A percentile compares a stretch with the other conserved stretches of the same genome.
These are phyloP conservation scores for Myotis findleyi DNA, from an alignment of 2,797 vertebrate species.

Conservation along the genomic window DNA sequence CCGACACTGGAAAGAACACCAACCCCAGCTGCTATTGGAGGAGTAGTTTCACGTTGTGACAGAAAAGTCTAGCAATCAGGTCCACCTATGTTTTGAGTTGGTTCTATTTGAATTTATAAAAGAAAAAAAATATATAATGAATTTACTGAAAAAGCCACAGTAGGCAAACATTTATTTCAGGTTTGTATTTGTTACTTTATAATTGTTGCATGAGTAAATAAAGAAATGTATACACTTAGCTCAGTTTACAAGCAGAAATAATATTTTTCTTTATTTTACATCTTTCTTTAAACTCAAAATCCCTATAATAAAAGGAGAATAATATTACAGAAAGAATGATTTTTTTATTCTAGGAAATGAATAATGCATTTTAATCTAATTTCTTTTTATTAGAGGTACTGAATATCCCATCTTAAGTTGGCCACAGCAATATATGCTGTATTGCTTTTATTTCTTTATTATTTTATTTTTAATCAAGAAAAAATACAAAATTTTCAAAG, in stretches of 20 bases:
- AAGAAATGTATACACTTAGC: not conserved
- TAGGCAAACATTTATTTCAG: not conserved
- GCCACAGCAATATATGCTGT: not conserved
- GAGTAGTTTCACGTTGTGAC: not conserved
- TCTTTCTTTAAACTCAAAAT: conserved; percentile 5
- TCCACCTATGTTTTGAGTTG: not conserved
- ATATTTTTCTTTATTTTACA: conserved; percentile 16
- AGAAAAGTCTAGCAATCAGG: not conserved
- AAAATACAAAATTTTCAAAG: not conserved
- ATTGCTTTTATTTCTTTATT: not conserved
- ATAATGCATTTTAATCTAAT: not conserved
- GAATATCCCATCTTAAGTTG: not conserved
- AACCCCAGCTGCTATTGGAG: not conserved
- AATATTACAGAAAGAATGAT: not conserved
- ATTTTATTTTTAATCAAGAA: conserved; percentile 45
- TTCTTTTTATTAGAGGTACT: conserved; percentile 27
- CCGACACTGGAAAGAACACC: not conserved
- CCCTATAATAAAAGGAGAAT: not conserved
- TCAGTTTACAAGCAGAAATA: not conserved
- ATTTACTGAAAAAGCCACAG: not conserved
- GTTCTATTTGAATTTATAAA: not conserved
- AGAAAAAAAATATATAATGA: not conserved
- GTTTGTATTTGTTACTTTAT: not conserved
- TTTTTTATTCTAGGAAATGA: not conserved
- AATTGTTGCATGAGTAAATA: not conserved